These are phyloP conservation scores for Crypturellus undulatus DNA, from an alignment of 2,113 vertebrate genomes.

Conservation along the genomic window DNA sequence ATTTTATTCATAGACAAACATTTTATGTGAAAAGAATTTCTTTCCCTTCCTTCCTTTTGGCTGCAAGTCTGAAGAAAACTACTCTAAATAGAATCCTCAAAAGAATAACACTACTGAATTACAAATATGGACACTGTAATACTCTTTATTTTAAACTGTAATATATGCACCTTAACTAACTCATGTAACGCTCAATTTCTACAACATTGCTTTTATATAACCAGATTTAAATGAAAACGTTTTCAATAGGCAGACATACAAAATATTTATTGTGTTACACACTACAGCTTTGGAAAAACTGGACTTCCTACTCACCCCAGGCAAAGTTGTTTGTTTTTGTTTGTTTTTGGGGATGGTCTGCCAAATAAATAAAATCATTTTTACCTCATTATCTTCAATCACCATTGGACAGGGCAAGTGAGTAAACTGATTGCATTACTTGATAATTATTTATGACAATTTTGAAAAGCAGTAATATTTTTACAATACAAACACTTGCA, in stretches of 20 bases:
- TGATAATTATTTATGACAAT: conserved; percentile 54
- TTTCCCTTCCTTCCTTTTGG: neutral
- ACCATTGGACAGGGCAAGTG: conserved; percentile 71
- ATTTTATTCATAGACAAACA: conserved; percentile 29
- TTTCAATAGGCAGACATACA: conserved; percentile 71
- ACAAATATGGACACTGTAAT: neutral
- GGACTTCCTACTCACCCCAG: conserved; percentile 73
- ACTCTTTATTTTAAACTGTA: neutral
- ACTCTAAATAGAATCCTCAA: conserved; percentile 1
- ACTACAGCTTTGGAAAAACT: conserved; percentile 72
- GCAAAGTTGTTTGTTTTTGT: conserved; percentile 75
- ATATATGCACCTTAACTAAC: conserved; percentile 4
- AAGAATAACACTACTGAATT: neutral
- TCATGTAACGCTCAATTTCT: conserved; percentile 13
- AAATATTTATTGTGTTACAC: conserved; percentile 70
- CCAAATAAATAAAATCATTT: conserved; percentile 76
- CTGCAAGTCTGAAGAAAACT: neutral
- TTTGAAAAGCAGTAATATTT: conserved; percentile 60
- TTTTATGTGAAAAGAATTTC: neutral
- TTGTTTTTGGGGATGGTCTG: conserved; percentile 72
- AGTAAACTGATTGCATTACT: conserved; percentile 67
- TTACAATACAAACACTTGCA: conserved; percentile 59
- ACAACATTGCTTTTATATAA: conserved; percentile 51
- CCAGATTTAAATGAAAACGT: conserved; percentile 63
- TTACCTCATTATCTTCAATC: conserved; percentile 74